phyloP scores from a whole-genome alignment of 2,113 vertebrate genomes.

The Lophotis ruficrista region DNA sequence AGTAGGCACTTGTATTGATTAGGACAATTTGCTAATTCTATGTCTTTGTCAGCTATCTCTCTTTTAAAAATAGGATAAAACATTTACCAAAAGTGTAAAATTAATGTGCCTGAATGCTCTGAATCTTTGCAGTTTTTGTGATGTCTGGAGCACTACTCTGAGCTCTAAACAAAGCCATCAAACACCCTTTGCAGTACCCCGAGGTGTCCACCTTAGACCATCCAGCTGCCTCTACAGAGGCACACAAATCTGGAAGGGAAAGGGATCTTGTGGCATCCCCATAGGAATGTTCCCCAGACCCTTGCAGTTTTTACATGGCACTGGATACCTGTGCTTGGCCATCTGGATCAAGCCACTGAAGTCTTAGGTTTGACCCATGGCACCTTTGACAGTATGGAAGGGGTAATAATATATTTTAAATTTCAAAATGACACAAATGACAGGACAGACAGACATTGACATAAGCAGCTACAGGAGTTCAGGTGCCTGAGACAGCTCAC shows the following conservation, averaged over 20 bases:
- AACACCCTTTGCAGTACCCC: rapidly evolving
- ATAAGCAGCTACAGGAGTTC: neutral
- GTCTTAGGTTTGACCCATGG: neutral
- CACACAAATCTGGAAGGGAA: neutral
- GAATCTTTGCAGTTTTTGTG: neutral
- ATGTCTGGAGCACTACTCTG: neutral
- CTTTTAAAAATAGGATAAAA: neutral
- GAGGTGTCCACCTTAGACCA: neutral
- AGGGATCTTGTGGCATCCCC: neutral
- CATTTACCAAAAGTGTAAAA: neutral
- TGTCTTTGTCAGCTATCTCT: neutral
- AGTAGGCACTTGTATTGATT: neutral
- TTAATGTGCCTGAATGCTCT: neutral
- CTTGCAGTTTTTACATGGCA: neutral
- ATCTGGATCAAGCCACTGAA: neutral
- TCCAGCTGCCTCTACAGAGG: neutral
- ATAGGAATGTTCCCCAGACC: neutral
- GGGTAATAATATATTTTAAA: too few relatives aligned
- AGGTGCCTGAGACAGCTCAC: rapidly evolving
- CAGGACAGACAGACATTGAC: neutral
- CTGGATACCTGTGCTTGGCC: neutral
- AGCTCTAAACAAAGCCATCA: neutral
- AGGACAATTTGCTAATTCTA: constrained; percentile 37
- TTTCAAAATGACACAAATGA: too few relatives aligned
- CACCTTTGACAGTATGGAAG: neutral